A percentile compares a stretch with the other conserved stretches of the same genome.
Conservation (phyloP, 2,797 vertebrate species). For the Erpetoichthys calabaricus region DNA sequence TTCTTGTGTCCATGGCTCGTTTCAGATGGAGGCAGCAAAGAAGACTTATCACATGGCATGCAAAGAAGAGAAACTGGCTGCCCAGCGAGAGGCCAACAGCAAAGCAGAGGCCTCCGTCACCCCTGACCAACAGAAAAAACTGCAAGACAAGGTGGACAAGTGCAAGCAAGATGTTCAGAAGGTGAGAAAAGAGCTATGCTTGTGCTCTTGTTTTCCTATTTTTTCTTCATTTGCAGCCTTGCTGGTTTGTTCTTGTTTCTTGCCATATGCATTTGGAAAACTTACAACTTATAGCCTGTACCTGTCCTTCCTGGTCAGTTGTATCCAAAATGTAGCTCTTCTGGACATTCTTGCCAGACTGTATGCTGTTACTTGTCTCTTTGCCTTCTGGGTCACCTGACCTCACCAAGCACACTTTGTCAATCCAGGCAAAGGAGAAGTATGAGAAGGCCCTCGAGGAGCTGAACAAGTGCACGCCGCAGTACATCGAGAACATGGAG, state of each 20-base stretch:
- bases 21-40: constrained; percentile 78
- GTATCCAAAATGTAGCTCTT: too few relatives aligned
- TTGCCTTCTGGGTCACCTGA: too few relatives aligned
- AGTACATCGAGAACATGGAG: constrained; percentile 93
- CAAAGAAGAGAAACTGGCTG: constrained; percentile 87
- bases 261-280: too few relatives aligned
- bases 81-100: constrained; percentile 71
- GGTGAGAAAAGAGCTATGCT: constrained; percentile 39
- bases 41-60: constrained; percentile 86
- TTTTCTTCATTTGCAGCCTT: too few relatives aligned
- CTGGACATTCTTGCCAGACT: too few relatives aligned
- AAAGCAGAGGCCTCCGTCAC: constrained; percentile 70
- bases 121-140: constrained; percentile 82
- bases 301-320: too few relatives aligned
- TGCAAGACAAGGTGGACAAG: constrained; percentile 88
- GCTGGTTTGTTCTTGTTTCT: too few relatives aligned
- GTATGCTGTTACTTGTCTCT: too few relatives aligned
- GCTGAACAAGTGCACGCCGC: constrained; percentile 72
- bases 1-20: not conserved
- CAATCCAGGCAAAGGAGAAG: constrained; percentile 76
- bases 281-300: too few relatives aligned
- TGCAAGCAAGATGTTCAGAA: constrained; percentile 89
- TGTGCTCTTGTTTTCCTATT: not conserved
- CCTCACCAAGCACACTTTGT: not conserved
- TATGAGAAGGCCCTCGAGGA: constrained; percentile 88